Evolutionary conservation across 2,888 invertebrate genomes (phyloP).

Genomic region (Linnaemya vulpina): DNA sequence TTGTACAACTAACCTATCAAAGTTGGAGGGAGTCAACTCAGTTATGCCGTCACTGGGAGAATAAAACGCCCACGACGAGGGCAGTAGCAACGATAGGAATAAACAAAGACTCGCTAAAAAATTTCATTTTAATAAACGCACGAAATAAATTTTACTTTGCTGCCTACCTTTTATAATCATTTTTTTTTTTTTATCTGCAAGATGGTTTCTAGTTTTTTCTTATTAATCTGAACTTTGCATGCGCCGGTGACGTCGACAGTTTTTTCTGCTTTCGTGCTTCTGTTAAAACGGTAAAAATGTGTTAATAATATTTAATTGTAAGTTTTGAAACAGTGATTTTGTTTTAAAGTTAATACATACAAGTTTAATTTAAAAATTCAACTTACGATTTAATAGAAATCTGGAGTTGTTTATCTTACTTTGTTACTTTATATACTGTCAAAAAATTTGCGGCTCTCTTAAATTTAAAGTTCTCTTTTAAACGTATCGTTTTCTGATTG

Average conservation of each 20-base stretch:
- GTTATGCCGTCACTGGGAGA: slow-evolving; percentile 90
- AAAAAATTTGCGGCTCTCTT: slow-evolving; percentile 44
- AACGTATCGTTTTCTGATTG: slow-evolving; percentile 70
- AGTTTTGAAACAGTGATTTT: too few species aligned
- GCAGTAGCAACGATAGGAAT: slow-evolving; percentile 11
- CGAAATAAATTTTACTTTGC: background rate
- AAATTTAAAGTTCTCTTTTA: slow-evolving; percentile 54
- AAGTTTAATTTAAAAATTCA: background rate
- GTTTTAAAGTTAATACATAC: too few species aligned
- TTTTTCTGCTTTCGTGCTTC: background rate
- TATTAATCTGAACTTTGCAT: slow-evolving; percentile 34
- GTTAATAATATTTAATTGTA: background rate
- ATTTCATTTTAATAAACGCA: background rate
- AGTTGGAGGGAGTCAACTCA: slow-evolving; percentile 93
- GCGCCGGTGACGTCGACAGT: slow-evolving; percentile 68
- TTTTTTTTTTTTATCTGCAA: slow-evolving; percentile 25
- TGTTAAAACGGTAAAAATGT: background rate
- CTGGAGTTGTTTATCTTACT: slow-evolving; percentile 58
- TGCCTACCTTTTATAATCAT: slow-evolving; percentile 60
- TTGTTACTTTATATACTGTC: slow-evolving; percentile 59
- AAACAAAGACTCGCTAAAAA: slow-evolving; percentile 27
- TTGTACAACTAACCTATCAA: slow-evolving; percentile 91
- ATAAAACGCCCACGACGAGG: slow-evolving; percentile 84
- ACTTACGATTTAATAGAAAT: slow-evolving; percentile 2
- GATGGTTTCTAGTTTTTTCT: background rate